Conservation (phyloP, 1,140 invertebrate genomes). For the Melipona quadrifasciata region DNA sequence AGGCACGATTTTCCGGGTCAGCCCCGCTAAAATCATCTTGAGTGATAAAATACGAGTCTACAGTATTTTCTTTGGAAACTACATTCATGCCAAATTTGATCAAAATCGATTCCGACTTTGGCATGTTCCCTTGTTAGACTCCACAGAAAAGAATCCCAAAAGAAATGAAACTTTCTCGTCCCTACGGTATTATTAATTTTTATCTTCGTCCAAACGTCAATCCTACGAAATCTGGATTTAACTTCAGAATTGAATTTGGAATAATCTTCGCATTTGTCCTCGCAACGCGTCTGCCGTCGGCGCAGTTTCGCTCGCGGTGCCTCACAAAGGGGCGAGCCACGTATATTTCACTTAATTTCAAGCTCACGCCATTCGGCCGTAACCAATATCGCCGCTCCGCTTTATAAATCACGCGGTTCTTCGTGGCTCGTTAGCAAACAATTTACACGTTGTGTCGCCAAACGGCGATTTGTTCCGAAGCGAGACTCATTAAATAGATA, state of each 20-base stretch:
- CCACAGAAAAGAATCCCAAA: too few relatives aligned
- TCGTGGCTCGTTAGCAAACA: constrained; percentile 11
- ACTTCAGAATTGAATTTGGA: background rate
- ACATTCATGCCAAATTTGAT: too few relatives aligned
- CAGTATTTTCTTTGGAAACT: too few relatives aligned
- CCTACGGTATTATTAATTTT: background rate
- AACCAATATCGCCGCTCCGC: constrained; percentile 3
- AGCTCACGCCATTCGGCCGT: background rate
- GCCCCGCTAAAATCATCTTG: too few relatives aligned
- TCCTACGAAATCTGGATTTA: background rate
- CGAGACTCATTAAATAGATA: constrained; percentile 25
- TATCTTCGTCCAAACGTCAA: background rate
- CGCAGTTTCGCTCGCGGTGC: background rate
- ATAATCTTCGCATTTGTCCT: background rate
- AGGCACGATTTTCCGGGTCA: too few relatives aligned
- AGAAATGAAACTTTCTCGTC: too few relatives aligned
- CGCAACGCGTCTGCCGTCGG: background rate
- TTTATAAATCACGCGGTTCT: constrained; percentile 9
- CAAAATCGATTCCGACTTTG: too few relatives aligned
- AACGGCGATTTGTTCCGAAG: constrained; percentile 14
- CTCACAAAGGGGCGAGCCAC: background rate
- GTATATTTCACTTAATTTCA: background rate
- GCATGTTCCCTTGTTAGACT: too few relatives aligned
- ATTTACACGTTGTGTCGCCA: constrained; percentile 18
- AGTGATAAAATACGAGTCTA: too few relatives aligned